Conservation (phyloP, 2,113 vertebrate species). For the Pachycephala philippinensis region DNA sequence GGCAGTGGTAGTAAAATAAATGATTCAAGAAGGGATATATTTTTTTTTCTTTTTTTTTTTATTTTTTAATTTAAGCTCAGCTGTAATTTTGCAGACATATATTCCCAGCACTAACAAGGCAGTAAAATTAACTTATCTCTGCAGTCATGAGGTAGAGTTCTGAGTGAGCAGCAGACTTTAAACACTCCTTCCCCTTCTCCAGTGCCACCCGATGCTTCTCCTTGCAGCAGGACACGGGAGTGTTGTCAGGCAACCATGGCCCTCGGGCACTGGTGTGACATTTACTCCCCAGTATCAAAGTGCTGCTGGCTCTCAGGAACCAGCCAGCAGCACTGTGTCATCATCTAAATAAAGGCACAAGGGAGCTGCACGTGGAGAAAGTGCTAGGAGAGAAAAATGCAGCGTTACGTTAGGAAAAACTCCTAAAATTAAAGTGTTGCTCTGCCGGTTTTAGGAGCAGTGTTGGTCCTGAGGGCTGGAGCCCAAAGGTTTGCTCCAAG, state of each 20-base stretch:
- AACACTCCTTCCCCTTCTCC: neutral
- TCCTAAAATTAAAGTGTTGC: neutral
- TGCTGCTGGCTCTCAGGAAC: neutral
- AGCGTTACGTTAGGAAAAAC: fast-evolving
- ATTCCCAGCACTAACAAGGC: neutral
- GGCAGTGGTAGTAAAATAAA: neutral
- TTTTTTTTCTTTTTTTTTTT: fast-evolving
- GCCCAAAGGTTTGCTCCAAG: neutral
- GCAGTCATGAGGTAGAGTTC: neutral
- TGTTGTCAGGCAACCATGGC: neutral
- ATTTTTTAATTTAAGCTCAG: neutral
- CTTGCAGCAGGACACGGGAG: neutral
- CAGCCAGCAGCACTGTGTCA: neutral
- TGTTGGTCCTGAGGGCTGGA: neutral
- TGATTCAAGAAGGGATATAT: neutral
- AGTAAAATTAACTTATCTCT: neutral
- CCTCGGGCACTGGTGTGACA: neutral
- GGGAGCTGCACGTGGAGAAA: neutral
- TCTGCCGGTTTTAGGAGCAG: neutral
- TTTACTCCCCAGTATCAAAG: neutral
- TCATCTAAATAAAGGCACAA: neutral
- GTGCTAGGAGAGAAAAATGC: neutral
- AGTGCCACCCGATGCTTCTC: neutral
- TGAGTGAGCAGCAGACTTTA: neutral
- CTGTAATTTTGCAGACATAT: neutral